Evolutionary conservation across 2,888 invertebrate species (phyloP), one percentile per base, ranked within the genome.

Genomic region (Strigamia transsilvanica): DNA sequence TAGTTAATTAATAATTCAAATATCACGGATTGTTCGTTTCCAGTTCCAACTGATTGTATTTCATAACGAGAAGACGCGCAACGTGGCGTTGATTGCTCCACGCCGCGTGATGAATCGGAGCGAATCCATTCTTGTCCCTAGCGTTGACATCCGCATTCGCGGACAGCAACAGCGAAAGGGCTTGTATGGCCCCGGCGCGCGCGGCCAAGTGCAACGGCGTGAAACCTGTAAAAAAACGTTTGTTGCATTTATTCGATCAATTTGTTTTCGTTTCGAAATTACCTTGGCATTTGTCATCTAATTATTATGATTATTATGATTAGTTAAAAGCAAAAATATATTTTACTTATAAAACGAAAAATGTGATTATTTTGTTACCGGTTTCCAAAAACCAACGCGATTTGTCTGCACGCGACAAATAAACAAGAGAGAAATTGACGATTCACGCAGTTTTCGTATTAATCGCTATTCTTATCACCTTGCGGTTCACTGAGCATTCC

Each of bases 71-170:
- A 23, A 82, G 61, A 41, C 82, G 56, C 10, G 73, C 34, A 23
- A 82, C 46, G 3, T 42, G 81, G 23, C 82, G 15, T 34, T 82
- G 82, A 23, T 81, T 81, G n/a, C 34, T 51, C 21, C 42, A 81
- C 15, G 82, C 82, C 41, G 82, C 82, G 41, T 81, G 81, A 34
- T 82, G 82, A n/a, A 82, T 77, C n/a, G 80, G 34, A 13, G 82
- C 81, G n/a, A 42, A 82, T 12, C 82, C 82, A 80, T 77, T 56
- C 15, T 82, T 27, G 42, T 82, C 82, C 15, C 61, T 18, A 6
- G 41, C 82, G 15, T 56, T 56, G 1, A 82, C 82, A 51, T 82
- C 77, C 9, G 82, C 82, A 15, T 56, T 21, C 15, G 34, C 61
- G n/a, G 66, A 23, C 0, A 82, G 42, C 7, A 82, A 32, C 13